These are phyloP conservation scores for Timema cristinae DNA, from an alignment of 2,888 invertebrate genomes.

Conservation along the genomic window DNA sequence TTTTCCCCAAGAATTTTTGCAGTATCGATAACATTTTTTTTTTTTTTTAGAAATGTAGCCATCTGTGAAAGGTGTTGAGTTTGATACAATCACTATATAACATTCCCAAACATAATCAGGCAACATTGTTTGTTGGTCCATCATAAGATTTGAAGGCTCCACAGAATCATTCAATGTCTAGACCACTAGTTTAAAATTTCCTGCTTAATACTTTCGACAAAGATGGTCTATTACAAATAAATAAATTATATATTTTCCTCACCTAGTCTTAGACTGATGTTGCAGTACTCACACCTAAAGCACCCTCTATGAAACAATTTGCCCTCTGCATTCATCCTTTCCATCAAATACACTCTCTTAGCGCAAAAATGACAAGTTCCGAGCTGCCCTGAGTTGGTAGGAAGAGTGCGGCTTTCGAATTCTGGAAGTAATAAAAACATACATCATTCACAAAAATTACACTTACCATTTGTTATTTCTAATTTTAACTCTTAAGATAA, in stretches of 20 bases:
- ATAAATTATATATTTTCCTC: conserved; percentile 30
- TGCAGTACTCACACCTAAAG: conserved; percentile 92
- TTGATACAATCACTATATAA: too few relatives aligned
- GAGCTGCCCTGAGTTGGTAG: conserved; percentile 64
- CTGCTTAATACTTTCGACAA: not conserved
- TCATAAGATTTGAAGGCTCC: not conserved
- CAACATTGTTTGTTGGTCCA: not conserved
- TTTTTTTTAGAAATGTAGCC: too few relatives aligned
- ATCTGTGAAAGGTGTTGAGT: too few relatives aligned
- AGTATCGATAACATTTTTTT: too few relatives aligned
- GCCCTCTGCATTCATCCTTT: conserved; percentile 84
- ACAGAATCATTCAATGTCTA: not conserved
- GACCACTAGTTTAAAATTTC: too few relatives aligned
- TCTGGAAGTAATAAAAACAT: conserved; percentile 42
- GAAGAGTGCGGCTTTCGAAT: conserved; percentile 55
- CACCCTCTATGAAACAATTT: conserved; percentile 89
- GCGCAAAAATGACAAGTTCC: conserved; percentile 85
- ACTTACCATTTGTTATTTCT: too few relatives aligned
- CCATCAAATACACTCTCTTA: conserved; percentile 90
- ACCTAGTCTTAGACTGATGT: conserved; percentile 75
- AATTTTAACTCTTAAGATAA: too few relatives aligned
- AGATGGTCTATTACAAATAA: not conserved
- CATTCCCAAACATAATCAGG: too few relatives aligned
- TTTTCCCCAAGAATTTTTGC: too few relatives aligned
- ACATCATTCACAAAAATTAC: too few relatives aligned